These are phyloP conservation scores for Hemithea aestivaria DNA, from an alignment of 2,888 invertebrate genomes.

Conservation along the genomic window DNA sequence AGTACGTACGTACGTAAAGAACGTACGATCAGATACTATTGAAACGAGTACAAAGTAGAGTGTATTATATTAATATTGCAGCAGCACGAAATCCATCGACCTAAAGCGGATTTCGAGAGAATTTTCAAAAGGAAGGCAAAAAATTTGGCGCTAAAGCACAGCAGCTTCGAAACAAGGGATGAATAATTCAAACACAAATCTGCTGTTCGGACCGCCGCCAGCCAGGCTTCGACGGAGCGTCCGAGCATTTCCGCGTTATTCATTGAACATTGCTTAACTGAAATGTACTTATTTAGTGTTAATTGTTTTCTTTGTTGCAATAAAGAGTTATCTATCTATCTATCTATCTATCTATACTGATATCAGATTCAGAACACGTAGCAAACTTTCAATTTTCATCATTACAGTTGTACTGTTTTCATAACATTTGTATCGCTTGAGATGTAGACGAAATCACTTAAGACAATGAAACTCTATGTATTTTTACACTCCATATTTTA, in stretches of 20 bases:
- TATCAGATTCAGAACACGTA: slow-evolving; percentile 44
- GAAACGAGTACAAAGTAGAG: slow-evolving; percentile 3
- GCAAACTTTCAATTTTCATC: slow-evolving; percentile 42
- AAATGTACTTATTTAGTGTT: too few species aligned
- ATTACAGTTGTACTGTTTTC: too few species aligned
- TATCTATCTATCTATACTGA: too few species aligned
- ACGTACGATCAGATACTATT: slow-evolving; percentile 3
- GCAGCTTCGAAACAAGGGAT: slow-evolving; percentile 40
- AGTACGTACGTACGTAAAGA: slow-evolving; percentile 2
- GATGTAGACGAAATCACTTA: too few species aligned
- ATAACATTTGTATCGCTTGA: too few species aligned
- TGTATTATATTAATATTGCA: slow-evolving; percentile 5
- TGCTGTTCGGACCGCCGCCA: slow-evolving; percentile 33
- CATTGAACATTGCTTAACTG: slow-evolving; percentile 29
- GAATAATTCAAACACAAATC: slow-evolving; percentile 59
- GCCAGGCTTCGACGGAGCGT: slow-evolving; percentile 28
- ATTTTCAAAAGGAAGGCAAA: slow-evolving; percentile 23
- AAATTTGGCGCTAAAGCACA: slow-evolving; percentile 31
- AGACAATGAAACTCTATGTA: too few species aligned
- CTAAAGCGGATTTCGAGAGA: slow-evolving; percentile 13
- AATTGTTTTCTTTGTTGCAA: too few species aligned
- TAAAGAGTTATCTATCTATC: too few species aligned
- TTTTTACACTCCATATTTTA: too few species aligned
- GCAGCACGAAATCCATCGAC: slow-evolving; percentile 10
- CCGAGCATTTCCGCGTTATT: slow-evolving; percentile 35